Evolutionary conservation across 1,140 invertebrate genomes (phyloP).

Genomic region (Eueides isabella): DNA sequence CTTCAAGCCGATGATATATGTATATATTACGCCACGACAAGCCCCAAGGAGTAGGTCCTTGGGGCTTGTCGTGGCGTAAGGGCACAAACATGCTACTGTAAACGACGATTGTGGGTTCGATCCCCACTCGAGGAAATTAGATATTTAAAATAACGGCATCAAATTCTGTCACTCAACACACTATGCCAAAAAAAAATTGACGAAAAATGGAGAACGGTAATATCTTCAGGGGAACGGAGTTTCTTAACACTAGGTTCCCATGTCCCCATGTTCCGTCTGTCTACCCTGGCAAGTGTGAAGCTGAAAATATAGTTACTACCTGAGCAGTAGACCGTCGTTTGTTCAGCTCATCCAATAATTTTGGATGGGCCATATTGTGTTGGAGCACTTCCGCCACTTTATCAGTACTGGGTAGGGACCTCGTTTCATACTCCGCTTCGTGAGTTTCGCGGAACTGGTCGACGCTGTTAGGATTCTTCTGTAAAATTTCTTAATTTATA

Average conservation of each 20-base stretch:
- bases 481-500: neutral
- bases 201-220: too few species aligned
- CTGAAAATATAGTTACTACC: neutral
- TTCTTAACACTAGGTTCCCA: too few species aligned
- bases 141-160: too few species aligned
- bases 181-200: too few species aligned
- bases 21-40: too few species aligned
- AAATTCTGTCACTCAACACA: too few species aligned
- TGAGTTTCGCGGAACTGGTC: conserved; percentile 44
- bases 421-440: conserved; percentile 39
- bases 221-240: too few species aligned
- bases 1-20: too few species aligned
- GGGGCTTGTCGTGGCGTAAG: too few species aligned
- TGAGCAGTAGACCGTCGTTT: conserved; percentile 36
- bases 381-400: conserved; percentile 30
- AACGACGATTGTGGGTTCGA: neutral
- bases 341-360: conserved; percentile 46
- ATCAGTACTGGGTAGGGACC: conserved; percentile 18
- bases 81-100: neutral
- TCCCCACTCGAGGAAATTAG: neutral
- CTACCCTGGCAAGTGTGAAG: too few species aligned
- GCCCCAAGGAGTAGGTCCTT: too few species aligned
- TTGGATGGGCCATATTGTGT: conserved; percentile 47
- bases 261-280: too few species aligned
- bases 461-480: conserved; percentile 43